Evolutionary conservation across 2,888 invertebrate species (phyloP).

Genomic region (Sinohyriopsis cumingii): DNA sequence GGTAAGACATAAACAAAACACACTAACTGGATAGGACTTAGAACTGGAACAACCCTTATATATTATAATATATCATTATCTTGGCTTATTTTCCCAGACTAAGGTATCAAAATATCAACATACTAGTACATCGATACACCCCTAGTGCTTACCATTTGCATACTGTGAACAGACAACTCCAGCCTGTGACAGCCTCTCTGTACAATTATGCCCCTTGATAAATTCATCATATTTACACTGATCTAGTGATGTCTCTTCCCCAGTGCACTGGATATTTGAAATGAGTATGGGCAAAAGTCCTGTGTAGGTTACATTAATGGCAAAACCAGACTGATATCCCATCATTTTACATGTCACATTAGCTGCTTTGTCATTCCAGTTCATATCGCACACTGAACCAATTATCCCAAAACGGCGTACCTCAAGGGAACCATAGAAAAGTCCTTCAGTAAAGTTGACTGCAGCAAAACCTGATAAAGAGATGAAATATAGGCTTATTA

Average conservation of each 20-base stretch:
- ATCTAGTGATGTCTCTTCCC: constrained; percentile 30
- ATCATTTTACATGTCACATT: constrained; percentile 75
- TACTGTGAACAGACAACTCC: constrained; percentile 51
- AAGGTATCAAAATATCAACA: too few relatives aligned
- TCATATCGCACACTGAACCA: constrained; percentile 63
- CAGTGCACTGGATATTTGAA: constrained; percentile 42
- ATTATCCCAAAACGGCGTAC: constrained; percentile 47
- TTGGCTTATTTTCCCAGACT: too few relatives aligned
- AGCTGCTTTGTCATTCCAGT: constrained; percentile 75
- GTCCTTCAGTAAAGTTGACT: constrained; percentile 25
- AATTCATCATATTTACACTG: constrained; percentile 38
- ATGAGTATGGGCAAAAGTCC: constrained; percentile 38
- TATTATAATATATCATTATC: too few relatives aligned
- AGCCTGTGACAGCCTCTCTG: constrained; percentile 29
- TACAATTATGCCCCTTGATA: constrained; percentile 38
- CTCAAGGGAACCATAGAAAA: constrained; percentile 40
- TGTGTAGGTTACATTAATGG: constrained; percentile 34
- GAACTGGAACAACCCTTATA: too few relatives aligned
- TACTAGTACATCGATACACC: not conserved
- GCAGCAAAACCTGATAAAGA: too few relatives aligned
- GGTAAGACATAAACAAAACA: too few relatives aligned
- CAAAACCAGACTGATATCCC: constrained; percentile 67
- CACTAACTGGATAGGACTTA: too few relatives aligned
- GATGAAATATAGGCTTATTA: too few relatives aligned
- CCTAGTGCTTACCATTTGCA: constrained; percentile 18